A percentile compares a stretch with the other conserved stretches of the same genome.
phyloP scores from a whole-genome alignment of 92 coral and sea anemone species.

The Epizoanthus scotinus region DNA sequence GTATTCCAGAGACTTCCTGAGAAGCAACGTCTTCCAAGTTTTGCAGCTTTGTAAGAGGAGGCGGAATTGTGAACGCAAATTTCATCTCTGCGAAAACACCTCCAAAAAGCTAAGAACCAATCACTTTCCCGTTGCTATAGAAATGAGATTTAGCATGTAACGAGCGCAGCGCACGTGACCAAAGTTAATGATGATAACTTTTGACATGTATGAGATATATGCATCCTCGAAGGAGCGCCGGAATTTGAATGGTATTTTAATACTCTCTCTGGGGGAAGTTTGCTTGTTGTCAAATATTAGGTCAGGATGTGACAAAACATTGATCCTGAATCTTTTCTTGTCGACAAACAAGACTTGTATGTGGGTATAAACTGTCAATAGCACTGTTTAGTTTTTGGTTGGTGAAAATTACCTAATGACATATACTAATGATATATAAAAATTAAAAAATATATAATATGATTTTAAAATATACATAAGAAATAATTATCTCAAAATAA shows the following conservation, averaged over 20 bases:
- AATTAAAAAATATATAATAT: constrained; percentile 18
- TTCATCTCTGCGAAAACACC: constrained; percentile 75
- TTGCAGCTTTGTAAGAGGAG: constrained; percentile 70
- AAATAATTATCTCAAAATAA: not conserved
- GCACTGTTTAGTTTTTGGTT: not conserved
- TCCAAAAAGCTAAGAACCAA: constrained; percentile 33
- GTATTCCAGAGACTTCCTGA: constrained; percentile 56
- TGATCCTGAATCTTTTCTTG: constrained; percentile 24
- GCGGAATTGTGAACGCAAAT: constrained; percentile 67
- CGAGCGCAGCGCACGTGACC: constrained; percentile 45
- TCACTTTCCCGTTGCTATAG: constrained; percentile 15
- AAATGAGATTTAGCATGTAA: constrained; percentile 18
- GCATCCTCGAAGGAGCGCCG: constrained; percentile 31
- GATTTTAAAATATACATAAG: not conserved
- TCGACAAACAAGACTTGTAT: constrained; percentile 15
- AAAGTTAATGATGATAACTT: constrained; percentile 27
- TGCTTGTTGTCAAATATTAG: constrained; percentile 42
- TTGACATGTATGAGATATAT: constrained; percentile 32
- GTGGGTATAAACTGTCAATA: not conserved
- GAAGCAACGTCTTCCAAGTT: constrained; percentile 72
- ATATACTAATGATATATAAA: too few species aligned
- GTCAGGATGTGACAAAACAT: constrained; percentile 23
- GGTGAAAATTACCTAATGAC: constrained; percentile 23
- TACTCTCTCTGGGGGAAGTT: constrained; percentile 42
- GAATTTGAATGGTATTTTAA: constrained; percentile 25